These are phyloP conservation scores for Thunnus albacares DNA, from an alignment of 2,797 vertebrate genomes.

Conservation along the genomic window DNA sequence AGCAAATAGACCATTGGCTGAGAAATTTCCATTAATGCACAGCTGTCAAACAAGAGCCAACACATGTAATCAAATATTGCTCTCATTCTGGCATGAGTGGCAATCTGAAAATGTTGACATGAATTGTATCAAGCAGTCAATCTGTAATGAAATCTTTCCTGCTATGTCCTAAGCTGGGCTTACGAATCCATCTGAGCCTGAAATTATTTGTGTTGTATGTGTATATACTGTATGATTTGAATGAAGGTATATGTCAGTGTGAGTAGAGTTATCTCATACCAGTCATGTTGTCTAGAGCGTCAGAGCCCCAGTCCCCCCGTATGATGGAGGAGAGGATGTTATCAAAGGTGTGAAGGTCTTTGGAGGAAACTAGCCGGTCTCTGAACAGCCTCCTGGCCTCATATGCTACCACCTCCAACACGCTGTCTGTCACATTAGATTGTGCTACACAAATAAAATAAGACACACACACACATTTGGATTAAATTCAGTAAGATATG, in stretches of 20 bases:
- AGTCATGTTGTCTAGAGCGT: conserved; percentile 91
- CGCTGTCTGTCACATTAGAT: conserved; percentile 87
- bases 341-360: conserved; percentile 92
- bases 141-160: conserved; percentile 14
- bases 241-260: not conserved
- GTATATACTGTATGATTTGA: not conserved
- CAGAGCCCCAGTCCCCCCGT: conserved; percentile 93
- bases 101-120: conserved; percentile 17
- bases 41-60: conserved; percentile 20
- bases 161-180: not conserved
- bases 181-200: not conserved
- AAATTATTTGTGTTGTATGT: not conserved
- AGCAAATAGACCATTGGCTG: conserved; percentile 24
- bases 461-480: conserved; percentile 1
- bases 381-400: conserved; percentile 94
- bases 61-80: conserved; percentile 11
- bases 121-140: conserved; percentile 3
- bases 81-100: conserved; percentile 22
- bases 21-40: not conserved
- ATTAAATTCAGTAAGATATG: conserved; percentile 4
- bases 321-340: conserved; percentile 92
- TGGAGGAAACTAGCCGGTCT: conserved; percentile 92
- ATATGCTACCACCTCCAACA: conserved; percentile 93
- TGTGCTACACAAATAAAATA: conserved; percentile 69
- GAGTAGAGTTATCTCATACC: conserved; percentile 82